Base-by-base conservation (phyloP, 2,888 invertebrate genomes). In the Gonocerus acuteangulatus region DNA sequence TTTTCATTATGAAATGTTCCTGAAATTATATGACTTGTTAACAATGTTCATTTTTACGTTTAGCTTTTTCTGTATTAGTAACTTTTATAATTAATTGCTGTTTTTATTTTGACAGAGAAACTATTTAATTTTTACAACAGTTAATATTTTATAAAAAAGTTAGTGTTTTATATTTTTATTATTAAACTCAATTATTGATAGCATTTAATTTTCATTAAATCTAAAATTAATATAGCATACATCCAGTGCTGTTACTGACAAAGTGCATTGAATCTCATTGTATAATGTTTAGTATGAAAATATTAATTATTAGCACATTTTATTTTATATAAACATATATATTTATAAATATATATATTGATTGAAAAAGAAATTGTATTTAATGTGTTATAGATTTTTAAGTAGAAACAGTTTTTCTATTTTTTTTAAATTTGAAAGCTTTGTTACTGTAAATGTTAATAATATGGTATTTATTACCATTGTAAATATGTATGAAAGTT, bases 401-500 rank as follows among this genome's bases (percentile, higher is more conserved):
- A 39, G 36, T 52, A 52, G 52, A 52, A 52, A 39, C 52, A 52
- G 22, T 52, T 52, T 52, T 52, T 52, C 52, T 52, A 52, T 52
- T 52, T 52, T 52, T 52, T 52, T 52, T 52, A 52, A 52, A 36
- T 52, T 52, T 52, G 36, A 36, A 52, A 52, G 52, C 52, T 52
- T 52, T 52, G 52, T 52, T 52, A 52, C 52, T 52, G 52, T 52
- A 52, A 52, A 39, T 52, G 52, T 52, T 52, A 42, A 52, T 52
- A 51, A 34, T 57, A 57, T 18, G 57, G 44, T 57, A 47, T 32
- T 57, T 57, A 42, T 22, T 57, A 47, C 47, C 47, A 19, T 32
- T 57, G 57, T 57, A 57, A 57, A 57, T 57, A 57, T 57, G 57
- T 57, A 57, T 44, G 57, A 57, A 57, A 44, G 47, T 47, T 32